These are phyloP conservation scores for Macaca mulatta DNA, from an alignment of 2,113 vertebrate species.

Conservation along the genomic window DNA sequence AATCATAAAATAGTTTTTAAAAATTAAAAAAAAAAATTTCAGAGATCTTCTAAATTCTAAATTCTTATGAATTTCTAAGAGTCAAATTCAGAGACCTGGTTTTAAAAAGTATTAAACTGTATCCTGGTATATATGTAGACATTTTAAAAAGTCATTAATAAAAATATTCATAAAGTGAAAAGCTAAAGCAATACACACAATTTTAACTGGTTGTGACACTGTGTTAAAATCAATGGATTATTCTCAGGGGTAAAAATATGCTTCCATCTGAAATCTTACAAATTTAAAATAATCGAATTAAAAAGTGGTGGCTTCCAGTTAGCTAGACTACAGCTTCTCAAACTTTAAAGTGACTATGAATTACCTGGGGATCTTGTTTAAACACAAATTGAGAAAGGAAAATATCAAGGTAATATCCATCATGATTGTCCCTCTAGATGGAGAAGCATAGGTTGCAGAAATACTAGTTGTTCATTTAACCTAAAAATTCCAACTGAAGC, in stretches of 20 bases:
- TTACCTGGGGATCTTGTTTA: not conserved
- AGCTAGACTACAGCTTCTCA: not conserved
- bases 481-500: not conserved
- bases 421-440: not conserved
- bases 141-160: not conserved
- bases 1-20: not conserved
- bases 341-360: not conserved
- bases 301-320: not conserved
- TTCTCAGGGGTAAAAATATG: not conserved
- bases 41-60: not conserved
- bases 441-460: not conserved
- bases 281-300: not conserved
- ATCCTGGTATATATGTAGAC: not conserved
- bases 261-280: not conserved
- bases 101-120: constrained; percentile 7
- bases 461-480: not conserved
- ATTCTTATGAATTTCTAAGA: not conserved
- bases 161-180: constrained; percentile 34
- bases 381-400: not conserved
- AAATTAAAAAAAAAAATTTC: constrained; percentile 1
- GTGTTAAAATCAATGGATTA: constrained; percentile 6
- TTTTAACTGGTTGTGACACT: not conserved
- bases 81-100: not conserved
- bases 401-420: not conserved
- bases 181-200: not conserved